Evolutionary conservation across 2,797 vertebrate genomes (phyloP).

Genomic region (Nannoperca obscura): DNA sequence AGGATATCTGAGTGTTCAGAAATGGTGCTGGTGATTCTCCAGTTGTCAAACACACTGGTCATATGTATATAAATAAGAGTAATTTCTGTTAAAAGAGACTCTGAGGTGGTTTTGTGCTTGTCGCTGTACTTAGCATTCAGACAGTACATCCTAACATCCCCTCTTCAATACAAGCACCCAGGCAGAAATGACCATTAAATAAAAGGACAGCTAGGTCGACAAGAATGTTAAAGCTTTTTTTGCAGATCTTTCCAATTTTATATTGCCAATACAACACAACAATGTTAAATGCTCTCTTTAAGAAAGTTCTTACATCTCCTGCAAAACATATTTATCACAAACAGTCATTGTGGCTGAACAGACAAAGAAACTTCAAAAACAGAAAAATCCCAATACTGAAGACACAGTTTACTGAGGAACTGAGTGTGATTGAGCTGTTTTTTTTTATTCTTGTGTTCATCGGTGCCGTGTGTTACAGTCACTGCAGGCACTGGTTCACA

Average conservation of each 20-base stretch:
- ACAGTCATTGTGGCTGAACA: background rate
- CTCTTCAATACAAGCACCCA: background rate
- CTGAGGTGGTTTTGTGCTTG: background rate
- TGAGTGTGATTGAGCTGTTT: background rate
- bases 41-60: background rate
- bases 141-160: background rate
- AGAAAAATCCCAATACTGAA: background rate
- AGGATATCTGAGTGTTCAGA: background rate
- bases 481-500: background rate
- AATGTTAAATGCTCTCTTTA: background rate
- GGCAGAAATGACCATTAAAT: constrained; percentile 1
- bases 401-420: background rate
- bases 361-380: background rate
- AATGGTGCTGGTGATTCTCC: background rate
- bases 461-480: background rate
- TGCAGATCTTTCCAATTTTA: background rate
- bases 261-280: background rate
- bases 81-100: background rate
- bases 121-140: constrained; percentile 25
- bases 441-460: background rate
- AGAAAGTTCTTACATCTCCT: background rate
- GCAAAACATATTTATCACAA: constrained; percentile 6
- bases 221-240: background rate
- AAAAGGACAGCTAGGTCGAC: background rate
- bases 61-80: background rate